Percentiles rank a stretch among this genome's conserved stretches.
These are phyloP conservation scores for Pogonus chalceus DNA, from an alignment of 1,140 invertebrate genomes.

Conservation along the genomic window DNA sequence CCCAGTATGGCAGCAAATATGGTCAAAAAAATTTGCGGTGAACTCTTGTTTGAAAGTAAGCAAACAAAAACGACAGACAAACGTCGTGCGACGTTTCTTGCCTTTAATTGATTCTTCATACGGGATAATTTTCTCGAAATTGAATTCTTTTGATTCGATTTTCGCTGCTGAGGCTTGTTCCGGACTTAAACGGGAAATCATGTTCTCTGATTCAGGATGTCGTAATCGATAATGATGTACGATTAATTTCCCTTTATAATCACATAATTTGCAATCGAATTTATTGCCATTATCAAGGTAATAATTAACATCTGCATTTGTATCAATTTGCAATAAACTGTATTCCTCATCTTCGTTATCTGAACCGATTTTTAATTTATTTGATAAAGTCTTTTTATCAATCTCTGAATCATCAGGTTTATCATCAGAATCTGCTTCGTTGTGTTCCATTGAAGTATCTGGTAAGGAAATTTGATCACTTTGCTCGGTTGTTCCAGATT, in stretches of 20 bases:
- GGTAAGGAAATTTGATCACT: neutral
- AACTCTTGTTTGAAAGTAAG: constrained; percentile 15
- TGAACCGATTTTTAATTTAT: neutral
- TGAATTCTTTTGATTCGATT: constrained; percentile 25
- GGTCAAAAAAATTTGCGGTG: constrained; percentile 37
- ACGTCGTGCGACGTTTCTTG: constrained; percentile 15
- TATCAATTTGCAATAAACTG: neutral
- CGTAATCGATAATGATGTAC: constrained; percentile 51
- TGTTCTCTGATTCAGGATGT: constrained; percentile 52
- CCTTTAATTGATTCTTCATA: constrained; percentile 4
- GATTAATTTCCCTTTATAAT: constrained; percentile 47
- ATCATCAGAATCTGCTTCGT: neutral
- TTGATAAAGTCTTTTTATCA: neutral
- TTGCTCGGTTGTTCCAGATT: too few species aligned
- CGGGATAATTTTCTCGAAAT: constrained; percentile 14
- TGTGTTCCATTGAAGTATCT: neutral
- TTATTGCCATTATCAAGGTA: constrained; percentile 22
- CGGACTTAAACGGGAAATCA: constrained; percentile 47
- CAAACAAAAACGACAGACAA: constrained; percentile 24
- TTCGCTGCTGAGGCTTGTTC: constrained; percentile 39
- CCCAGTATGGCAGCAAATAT: constrained; percentile 60
- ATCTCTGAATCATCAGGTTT: neutral
- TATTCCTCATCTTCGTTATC: constrained; percentile 13
- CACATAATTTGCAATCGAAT: constrained; percentile 47
- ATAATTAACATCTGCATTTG: constrained; percentile 23